Conservation (phyloP, 2,888 invertebrate species). For the Aphidoletes aphidimyza region DNA sequence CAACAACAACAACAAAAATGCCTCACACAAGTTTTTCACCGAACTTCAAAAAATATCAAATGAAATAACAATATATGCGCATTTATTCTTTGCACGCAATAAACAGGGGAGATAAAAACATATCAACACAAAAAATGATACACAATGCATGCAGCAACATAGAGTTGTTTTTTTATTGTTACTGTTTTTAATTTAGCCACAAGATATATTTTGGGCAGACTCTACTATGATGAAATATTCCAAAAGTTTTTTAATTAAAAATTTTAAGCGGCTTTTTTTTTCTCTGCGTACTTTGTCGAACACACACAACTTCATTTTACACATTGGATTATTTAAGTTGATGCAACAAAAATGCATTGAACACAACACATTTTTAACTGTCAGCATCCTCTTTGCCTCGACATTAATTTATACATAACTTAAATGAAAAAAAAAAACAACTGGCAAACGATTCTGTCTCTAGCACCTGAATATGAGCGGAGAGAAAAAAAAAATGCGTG, state of each 20-base stretch:
- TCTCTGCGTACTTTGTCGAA: neutral
- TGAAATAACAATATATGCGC: slow-evolving; percentile 23
- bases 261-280: slow-evolving; percentile 24
- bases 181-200: neutral
- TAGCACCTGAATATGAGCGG: too few species aligned
- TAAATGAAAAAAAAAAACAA: neutral
- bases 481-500: too few species aligned
- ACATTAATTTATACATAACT: too few species aligned
- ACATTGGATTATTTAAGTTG: neutral
- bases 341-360: neutral
- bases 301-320: slow-evolving; percentile 9
- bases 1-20: neutral
- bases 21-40: neutral
- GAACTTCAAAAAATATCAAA: slow-evolving; percentile 23
- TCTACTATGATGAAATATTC: neutral
- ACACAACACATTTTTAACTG: neutral
- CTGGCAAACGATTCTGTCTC: too few species aligned
- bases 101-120: neutral
- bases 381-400: neutral
- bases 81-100: too few species aligned
- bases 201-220: neutral
- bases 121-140: neutral
- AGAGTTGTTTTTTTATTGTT: neutral
- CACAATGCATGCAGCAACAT: neutral
- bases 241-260: slow-evolving; percentile 43